Base-by-base conservation (phyloP, 2,797 vertebrate genomes). In the Danio choprae region DNA sequence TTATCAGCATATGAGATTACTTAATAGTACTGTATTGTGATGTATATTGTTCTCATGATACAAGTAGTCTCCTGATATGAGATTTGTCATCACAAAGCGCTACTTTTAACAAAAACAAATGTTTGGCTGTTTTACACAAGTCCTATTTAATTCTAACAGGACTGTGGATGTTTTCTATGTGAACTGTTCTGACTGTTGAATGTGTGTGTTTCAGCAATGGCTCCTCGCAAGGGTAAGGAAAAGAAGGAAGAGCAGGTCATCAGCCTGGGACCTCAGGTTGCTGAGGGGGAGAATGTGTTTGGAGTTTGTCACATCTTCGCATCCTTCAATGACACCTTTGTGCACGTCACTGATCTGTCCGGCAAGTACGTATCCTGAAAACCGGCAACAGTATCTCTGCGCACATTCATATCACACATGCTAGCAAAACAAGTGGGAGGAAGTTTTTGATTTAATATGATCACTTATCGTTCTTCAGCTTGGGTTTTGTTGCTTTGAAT, bases 211-310 rank as follows among this genome's bases (percentile, higher is more conserved):
- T n/a, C 20, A 96, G 91, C 91, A 84, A 98, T 98, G 97, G 97
- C 97, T 89, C 97, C 97, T 89, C 97, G 97, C 70, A 99, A 99
- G 94, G 97, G 96, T 73, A 98, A 99, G 87, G 98, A 99, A 89
- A 99, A 99, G 96, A 99, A 99, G 94, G 97, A 98, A 88, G 98
- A 99, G 77, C 97, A 99, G 93, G 97, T 99, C 55, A 98, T 99
- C 92, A 98, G 97, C 79, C 86, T 99, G 56, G 97, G 97, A 36
- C 97, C 97, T 46, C 97, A 99, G 89, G 98, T 98, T 64, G 97
- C 98, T 0, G 98, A 99, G 87, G 97, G 98, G 79, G 97, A 99
- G 64, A 99, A 99, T 0, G 97, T 99, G 1, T 99, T 99, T 1
- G 97, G 97, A 0, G 96, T 98, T 40, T 98, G 97, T 85, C 98